Evolutionary conservation across 2,113 vertebrate genomes (phyloP).

Genomic region (Pseudolaguvia tuberculata): DNA sequence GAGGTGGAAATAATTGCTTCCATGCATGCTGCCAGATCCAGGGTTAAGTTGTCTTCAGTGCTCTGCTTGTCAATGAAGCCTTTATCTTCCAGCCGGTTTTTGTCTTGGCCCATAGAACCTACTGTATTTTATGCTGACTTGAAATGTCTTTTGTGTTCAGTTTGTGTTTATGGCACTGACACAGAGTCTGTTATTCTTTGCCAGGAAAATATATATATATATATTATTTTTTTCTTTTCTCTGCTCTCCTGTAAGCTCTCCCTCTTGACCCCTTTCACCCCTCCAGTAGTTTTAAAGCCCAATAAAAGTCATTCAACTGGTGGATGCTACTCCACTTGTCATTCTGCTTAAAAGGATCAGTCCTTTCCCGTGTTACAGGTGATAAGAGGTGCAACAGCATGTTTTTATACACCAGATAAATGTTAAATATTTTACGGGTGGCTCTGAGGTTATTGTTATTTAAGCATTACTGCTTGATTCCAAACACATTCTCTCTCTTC

Average conservation of each 20-base stretch:
- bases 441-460: slow-evolving; percentile 23
- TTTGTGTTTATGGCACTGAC: slow-evolving; percentile 44
- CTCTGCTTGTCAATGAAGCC: slow-evolving; percentile 39
- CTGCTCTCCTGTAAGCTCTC: slow-evolving; percentile 35
- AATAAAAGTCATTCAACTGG: slow-evolving; percentile 46
- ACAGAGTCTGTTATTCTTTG: slow-evolving; percentile 30
- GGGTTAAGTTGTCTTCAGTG: slow-evolving; percentile 51
- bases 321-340: slow-evolving; percentile 30
- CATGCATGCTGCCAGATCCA: slow-evolving; percentile 50
- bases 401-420: slow-evolving; percentile 21
- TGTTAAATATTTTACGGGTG: slow-evolving; percentile 1
- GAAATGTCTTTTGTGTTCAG: slow-evolving; percentile 43
- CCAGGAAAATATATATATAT: slow-evolving; percentile 24
- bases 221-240: slow-evolving; percentile 2
- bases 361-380: slow-evolving; percentile 9
- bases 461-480: slow-evolving; percentile 9
- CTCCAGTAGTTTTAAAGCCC: slow-evolving; percentile 44
- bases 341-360: slow-evolving; percentile 30
- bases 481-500: background rate
- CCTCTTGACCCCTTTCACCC: slow-evolving; percentile 39
- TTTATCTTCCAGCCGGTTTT: slow-evolving; percentile 45
- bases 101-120: slow-evolving; percentile 44
- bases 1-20: slow-evolving; percentile 54
- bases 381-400: slow-evolving; percentile 8
- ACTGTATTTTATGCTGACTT: slow-evolving; percentile 46